Base-by-base conservation (phyloP, 2,797 vertebrate genomes). In the Hippocampus kuda region DNA sequence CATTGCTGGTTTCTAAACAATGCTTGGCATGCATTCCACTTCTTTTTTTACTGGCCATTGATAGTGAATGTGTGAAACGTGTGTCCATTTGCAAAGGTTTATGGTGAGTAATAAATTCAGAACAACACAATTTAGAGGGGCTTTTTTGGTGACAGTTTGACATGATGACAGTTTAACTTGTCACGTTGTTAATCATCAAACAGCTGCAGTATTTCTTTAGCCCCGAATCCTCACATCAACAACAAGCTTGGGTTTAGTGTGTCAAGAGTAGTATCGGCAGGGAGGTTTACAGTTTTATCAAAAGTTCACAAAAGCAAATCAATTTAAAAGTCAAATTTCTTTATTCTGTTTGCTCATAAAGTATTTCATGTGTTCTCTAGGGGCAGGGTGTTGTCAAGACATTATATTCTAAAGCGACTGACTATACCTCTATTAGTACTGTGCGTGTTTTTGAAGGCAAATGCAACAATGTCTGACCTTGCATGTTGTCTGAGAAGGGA, bases 401-500 rank as follows among this genome's bases (percentile, higher is more conserved):
- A 54, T 6, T 54, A 20, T 5, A 49, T 49, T 49, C 18, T 20
- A 49, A 49, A 1, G 5, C 48, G 1, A 49, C 12, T 18, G 27
- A 60, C 15, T 2, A 18, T 30, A 60, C 2, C 27, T 12, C 7
- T 34, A 41, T 38, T 24, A 34, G 8, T 20, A 20, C 16, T 5
- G 12, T 10, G 57, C 10, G 34, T 41, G 18, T 20, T 30, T 18
- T 38, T 61, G 27, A 42, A 27, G 20, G 61, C 38, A 41, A 22
- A 42, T n/a, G 20, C n/a, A 68, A 67, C 1, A 18, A 0, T 30
- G 26, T 72, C 81, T 72, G 46, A 89, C 87, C 87, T 73, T 51
- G 62, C 22, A 44, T 59, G 53, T 69, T 70, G 34, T 51, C 60
- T 30, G 42, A 49, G 41, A 41, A 13, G 41, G 65, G 63, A 63